phyloP scores from a whole-genome alignment of 1,140 invertebrate genomes.

The Vanessa tameamea region DNA sequence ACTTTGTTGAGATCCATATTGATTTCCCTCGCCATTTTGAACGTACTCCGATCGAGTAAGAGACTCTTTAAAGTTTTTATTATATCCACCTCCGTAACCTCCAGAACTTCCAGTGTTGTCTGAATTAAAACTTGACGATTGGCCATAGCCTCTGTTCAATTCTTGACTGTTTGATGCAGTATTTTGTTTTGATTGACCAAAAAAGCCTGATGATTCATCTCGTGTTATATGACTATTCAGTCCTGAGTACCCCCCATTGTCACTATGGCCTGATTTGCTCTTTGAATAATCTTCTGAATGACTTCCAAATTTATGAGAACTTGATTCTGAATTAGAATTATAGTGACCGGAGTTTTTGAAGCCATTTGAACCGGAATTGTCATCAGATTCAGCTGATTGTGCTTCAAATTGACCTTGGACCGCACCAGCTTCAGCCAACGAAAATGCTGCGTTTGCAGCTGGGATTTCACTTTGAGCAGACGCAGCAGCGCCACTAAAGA shows the following conservation, averaged over 20 bases:
- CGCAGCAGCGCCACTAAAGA: constrained; percentile 67
- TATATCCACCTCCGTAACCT: not conserved
- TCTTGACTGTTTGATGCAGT: not conserved
- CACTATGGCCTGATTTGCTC: not conserved
- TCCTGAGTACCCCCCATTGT: not conserved
- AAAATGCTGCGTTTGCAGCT: constrained; percentile 53
- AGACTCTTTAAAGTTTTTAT: not conserved
- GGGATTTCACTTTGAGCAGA: constrained; percentile 45
- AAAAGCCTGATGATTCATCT: constrained; percentile 7
- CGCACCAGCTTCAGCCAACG: constrained; percentile 48
- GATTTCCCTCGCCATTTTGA: not conserved
- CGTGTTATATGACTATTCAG: not conserved
- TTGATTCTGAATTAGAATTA: not conserved
- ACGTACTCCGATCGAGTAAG: not conserved
- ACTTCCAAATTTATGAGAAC: not conserved
- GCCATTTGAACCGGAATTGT: not conserved
- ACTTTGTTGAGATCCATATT: not conserved
- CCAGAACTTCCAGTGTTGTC: not conserved
- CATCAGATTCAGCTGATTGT: constrained; percentile 21
- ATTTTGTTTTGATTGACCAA: constrained; percentile 15
- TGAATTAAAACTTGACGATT: not conserved
- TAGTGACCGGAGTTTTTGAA: constrained; percentile 12
- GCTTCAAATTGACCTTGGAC: not conserved
- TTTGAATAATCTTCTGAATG: not conserved
- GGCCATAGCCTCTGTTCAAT: not conserved